A percentile compares a stretch with the other conserved stretches of the same genome.
Evolutionary conservation across 2,888 invertebrate genomes (phyloP).

Genomic region (Drosophila vallismaia): DNA sequence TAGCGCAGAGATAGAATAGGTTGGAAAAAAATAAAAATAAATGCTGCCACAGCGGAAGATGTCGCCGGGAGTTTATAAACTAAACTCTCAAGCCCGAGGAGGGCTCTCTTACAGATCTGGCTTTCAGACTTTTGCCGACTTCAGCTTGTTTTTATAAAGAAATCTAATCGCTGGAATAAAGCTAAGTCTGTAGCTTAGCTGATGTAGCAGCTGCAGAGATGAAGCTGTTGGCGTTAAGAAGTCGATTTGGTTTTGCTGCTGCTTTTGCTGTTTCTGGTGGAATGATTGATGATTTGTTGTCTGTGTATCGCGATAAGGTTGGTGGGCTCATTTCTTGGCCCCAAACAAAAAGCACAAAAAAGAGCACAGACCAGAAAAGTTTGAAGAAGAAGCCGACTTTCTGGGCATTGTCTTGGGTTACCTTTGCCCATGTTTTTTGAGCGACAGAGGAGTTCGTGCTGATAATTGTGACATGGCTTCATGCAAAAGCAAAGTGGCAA

Average conservation of each 20-base stretch:
- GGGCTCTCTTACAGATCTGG: slow-evolving; percentile 12
- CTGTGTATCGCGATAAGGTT: slow-evolving; percentile 60
- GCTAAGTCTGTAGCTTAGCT: slow-evolving; percentile 17
- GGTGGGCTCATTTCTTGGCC: slow-evolving; percentile 29
- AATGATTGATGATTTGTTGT: slow-evolving; percentile 67
- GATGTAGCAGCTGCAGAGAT: slow-evolving; percentile 41
- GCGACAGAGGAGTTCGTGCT: slow-evolving; percentile 70
- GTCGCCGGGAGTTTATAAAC: slow-evolving; percentile 41
- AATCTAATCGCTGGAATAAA: slow-evolving; percentile 47
- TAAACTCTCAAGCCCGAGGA: slow-evolving; percentile 28
- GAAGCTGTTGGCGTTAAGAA: slow-evolving; percentile 71
- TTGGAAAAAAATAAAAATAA: slow-evolving; percentile 26
- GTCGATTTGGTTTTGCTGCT: slow-evolving; percentile 60
- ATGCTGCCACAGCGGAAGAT: slow-evolving; percentile 35
- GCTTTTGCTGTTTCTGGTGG: slow-evolving; percentile 27
- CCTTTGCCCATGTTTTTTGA: slow-evolving; percentile 59
- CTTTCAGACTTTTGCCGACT: slow-evolving; percentile 24
- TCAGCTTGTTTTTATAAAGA: slow-evolving; percentile 41
- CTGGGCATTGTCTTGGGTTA: slow-evolving; percentile 63
- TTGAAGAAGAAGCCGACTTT: slow-evolving; percentile 45
- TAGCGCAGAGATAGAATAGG: slow-evolving; percentile 35
- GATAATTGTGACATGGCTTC: slow-evolving; percentile 64
- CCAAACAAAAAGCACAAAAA: slow-evolving; percentile 25
- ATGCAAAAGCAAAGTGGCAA: slow-evolving; percentile 48
- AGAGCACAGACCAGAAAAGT: slow-evolving; percentile 33